phyloP scores from a whole-genome alignment of 2,888 invertebrate species.

The Allophyes oxyacanthae region DNA sequence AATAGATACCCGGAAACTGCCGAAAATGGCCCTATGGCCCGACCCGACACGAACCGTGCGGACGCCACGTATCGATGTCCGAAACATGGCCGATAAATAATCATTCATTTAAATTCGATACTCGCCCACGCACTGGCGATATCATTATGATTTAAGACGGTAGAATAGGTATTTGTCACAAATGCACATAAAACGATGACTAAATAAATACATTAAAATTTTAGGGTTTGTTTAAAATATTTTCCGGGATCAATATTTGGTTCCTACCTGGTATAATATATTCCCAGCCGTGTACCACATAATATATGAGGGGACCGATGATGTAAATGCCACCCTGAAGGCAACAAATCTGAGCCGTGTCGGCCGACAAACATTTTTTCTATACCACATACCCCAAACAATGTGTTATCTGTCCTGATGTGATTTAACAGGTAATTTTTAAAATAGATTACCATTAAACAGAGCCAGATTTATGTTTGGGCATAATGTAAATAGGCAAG shows the following conservation, averaged over 20 bases:
- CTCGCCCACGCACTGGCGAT: slow-evolving; percentile 77
- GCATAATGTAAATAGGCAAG: slow-evolving; percentile 86
- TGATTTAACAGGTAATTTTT: slow-evolving; percentile 89
- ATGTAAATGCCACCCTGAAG: slow-evolving; percentile 85
- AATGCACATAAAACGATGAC: slow-evolving; percentile 47
- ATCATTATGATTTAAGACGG: slow-evolving; percentile 74
- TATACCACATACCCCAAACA: slow-evolving; percentile 82
- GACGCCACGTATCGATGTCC: slow-evolving; percentile 73
- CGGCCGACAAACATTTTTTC: slow-evolving; percentile 85
- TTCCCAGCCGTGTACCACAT: slow-evolving; percentile 66
- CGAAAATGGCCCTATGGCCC: slow-evolving; percentile 73
- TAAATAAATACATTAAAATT: slow-evolving; percentile 51
- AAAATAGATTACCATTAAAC: slow-evolving; percentile 86
- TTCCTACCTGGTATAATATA: slow-evolving; percentile 64
- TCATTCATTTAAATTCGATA: slow-evolving; percentile 83
- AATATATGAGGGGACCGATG: slow-evolving; percentile 78
- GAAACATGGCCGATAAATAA: slow-evolving; percentile 79
- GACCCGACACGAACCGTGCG: slow-evolving; percentile 59
- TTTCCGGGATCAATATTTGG: slow-evolving; percentile 56
- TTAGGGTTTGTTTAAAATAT: slow-evolving; percentile 40
- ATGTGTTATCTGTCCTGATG: slow-evolving; percentile 87
- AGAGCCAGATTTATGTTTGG: slow-evolving; percentile 81
- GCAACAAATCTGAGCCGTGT: slow-evolving; percentile 79
- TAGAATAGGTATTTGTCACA: slow-evolving; percentile 59
- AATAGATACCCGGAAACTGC: slow-evolving; percentile 77